Base-by-base conservation (phyloP, 2,113 vertebrate species). In the Microtus ochrogaster region DNA sequence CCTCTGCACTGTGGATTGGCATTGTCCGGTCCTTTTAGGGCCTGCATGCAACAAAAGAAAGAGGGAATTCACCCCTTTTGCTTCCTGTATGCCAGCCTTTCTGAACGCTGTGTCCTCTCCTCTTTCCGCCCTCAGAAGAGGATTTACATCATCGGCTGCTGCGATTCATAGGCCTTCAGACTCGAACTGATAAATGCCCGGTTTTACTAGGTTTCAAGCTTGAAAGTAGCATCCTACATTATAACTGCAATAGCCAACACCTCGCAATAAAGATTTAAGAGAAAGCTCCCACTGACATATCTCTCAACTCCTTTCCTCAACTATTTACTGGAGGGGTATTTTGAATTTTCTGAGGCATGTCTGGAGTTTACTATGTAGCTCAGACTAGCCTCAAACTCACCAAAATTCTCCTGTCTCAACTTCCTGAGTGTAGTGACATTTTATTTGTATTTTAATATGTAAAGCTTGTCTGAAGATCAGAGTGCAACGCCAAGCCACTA, bases 231-330 rank as follows among this genome's bases (percentile, higher is more conserved):
- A 55, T 58, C 39, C 82, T 55, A 47, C 52, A 36, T 58, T 58
- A 58, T 72, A 52, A 91, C 2, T 73, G 28, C 16, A 87, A 92
- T 76, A 91, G 52, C 4, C 93, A 72, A 79, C 72, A n/a, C 13
- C 36, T 82, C 26, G 6, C 47, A 26, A 73, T 44, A 74, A 55
- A 88, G 22, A 87, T 22, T 13, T n/a, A 44, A 47, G 3, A 33
- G 22, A 65, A 61, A 79, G 66, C 7, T 16, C 74, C 11, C 21
- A 65, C 30, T 36, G 52, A 87, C 26, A 39, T 6, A 81, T 66
- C 36, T 77, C 77, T 81, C 65, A 92, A 73, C 44, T 93, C 89
- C 39, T 93, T 87, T 58, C 73, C 58, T 73, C 47, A 93, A 82
- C 22, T 89, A 58, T 58, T 58, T 58, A 44, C n/a, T 77, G 78